Base-by-base conservation (phyloP, 2,888 invertebrate genomes). In the Netelia virgata region DNA sequence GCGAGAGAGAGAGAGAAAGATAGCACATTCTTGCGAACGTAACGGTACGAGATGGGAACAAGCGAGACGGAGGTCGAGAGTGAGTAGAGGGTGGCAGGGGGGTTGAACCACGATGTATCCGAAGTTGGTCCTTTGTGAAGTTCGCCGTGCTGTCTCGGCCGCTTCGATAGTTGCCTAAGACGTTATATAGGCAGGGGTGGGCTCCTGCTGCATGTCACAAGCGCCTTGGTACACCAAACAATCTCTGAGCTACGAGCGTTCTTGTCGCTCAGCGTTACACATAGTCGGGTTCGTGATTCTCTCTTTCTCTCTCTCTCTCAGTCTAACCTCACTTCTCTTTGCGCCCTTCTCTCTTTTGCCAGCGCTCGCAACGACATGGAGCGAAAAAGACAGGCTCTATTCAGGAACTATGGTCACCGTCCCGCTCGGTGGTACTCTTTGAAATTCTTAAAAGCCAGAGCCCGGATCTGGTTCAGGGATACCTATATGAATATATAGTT, bases 391-490 rank as follows among this genome's bases (percentile, higher is more conserved):
- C 55, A 79, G 16, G 53, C 41, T 83, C 79, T 64, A 53, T 53
- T 75, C 69, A 74, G 74, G 68, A 55, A 16, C 66, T 70, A 61
- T 68, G 74, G 41, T 76, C 61, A 28, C 55, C 53, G 41, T 41
- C 28, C 23, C 14, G 55, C 28, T 64, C 3, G 59, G 61, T 63
- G 63, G 36, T 76, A 85, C 87, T 89, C 92, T 92, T 92, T 92
- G 92, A 92, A 92, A 92, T 91, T 88, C 86, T 89, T 91, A 88
- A 91, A 92, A 91, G 91, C 90, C 83, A 74, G 86, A 36, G 36
- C 36, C 36, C 8, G 36, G 36, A 36, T 61, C 84, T 79, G 86
- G 82, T 86, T 77, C 85, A 68, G 66, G 64, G 72, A 18, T 23
- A 1, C 14, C 11, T 50, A 50, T n/a, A 50, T 50, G 43, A 9